phyloP scores from a whole-genome alignment of 2,888 invertebrate species.

The Cheilosia variabilis region DNA sequence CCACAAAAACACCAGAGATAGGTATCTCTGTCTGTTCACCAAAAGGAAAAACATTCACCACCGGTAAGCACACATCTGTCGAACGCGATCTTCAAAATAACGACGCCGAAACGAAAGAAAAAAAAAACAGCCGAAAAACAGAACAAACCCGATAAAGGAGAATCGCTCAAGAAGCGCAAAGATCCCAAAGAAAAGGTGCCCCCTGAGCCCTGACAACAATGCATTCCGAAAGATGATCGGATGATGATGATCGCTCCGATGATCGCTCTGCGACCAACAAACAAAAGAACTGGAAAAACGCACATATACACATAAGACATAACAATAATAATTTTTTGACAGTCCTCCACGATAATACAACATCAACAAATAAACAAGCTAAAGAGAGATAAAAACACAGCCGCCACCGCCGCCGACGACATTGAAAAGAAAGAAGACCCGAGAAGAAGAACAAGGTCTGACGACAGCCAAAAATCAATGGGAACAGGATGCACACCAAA shows the following conservation, averaged over 20 bases:
- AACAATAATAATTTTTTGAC: constrained; percentile 63
- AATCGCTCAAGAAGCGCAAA: constrained; percentile 55
- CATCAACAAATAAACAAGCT: constrained; percentile 71
- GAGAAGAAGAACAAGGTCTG: constrained; percentile 29
- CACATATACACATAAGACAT: constrained; percentile 58
- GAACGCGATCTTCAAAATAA: constrained; percentile 61
- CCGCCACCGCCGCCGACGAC: constrained; percentile 19
- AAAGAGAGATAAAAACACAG: constrained; percentile 40
- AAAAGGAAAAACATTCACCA: constrained; percentile 28
- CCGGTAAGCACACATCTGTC: constrained; percentile 70
- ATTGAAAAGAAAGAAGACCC: constrained; percentile 8
- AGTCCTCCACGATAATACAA: constrained; percentile 66
- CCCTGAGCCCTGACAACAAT: constrained; percentile 74
- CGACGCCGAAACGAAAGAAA: constrained; percentile 12
- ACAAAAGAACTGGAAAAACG: constrained; percentile 71
- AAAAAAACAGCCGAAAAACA: constrained; percentile 5
- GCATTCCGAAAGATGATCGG: constrained; percentile 72
- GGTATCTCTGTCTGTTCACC: constrained; percentile 33
- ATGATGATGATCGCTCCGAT: constrained; percentile 74
- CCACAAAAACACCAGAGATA: constrained; percentile 53
- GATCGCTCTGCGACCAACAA: constrained; percentile 71
- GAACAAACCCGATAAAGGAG: constrained; percentile 10
- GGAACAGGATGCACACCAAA: constrained; percentile 68
- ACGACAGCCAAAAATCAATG: constrained; percentile 23
- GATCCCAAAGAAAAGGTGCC: constrained; percentile 67